These are phyloP conservation scores for Thripadectes ignobilis DNA, from an alignment of 2,797 vertebrate genomes.

Conservation along the genomic window DNA sequence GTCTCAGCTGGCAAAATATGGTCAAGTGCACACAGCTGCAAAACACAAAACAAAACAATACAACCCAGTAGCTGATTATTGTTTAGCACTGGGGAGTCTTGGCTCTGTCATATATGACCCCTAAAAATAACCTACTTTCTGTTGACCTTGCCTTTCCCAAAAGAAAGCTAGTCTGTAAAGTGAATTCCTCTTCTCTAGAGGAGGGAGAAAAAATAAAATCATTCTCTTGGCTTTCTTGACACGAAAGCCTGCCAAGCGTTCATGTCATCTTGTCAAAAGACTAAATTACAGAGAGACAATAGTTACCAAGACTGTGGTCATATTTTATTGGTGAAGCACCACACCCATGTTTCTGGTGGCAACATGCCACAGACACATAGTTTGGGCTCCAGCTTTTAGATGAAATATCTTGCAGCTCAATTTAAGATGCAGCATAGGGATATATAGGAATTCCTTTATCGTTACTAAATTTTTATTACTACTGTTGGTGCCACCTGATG, in stretches of 20 bases:
- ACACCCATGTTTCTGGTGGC: neutral
- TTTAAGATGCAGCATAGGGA: neutral
- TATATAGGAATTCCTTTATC: neutral
- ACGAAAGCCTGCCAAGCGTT: neutral
- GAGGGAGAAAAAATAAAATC: neutral
- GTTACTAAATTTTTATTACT: neutral
- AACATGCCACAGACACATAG: neutral
- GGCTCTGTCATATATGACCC: neutral
- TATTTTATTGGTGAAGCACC: constrained; percentile 5
- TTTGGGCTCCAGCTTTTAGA: neutral
- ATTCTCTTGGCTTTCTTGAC: constrained; percentile 20
- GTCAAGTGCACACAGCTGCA: constrained; percentile 65
- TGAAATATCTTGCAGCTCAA: neutral
- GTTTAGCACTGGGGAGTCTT: constrained; percentile 34
- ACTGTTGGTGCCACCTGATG: neutral
- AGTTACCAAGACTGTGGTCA: neutral
- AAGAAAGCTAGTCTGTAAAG: constrained; percentile 15
- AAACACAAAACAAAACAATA: constrained; percentile 42
- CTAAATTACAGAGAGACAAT: neutral
- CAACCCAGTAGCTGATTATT: constrained; percentile 46
- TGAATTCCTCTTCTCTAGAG: neutral
- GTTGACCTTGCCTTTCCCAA: constrained; percentile 41
- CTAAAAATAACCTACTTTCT: constrained; percentile 53
- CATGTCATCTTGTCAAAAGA: constrained; percentile 30
- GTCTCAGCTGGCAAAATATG: constrained; percentile 64